phyloP scores from a whole-genome alignment of 2,797 vertebrate genomes.

The Crenuchus spilurus region DNA sequence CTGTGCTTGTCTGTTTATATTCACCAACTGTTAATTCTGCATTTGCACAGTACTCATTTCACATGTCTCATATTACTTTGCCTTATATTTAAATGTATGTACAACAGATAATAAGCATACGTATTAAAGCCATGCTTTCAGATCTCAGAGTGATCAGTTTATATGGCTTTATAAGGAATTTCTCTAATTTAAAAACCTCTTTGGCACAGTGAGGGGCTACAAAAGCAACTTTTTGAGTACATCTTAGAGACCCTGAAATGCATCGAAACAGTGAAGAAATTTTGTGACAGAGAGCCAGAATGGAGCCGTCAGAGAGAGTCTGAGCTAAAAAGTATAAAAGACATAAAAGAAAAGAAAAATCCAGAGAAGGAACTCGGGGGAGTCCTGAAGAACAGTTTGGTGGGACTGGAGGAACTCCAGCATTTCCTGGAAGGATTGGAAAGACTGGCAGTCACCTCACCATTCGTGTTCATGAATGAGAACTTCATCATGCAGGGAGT shows the following conservation, averaged over 20 bases:
- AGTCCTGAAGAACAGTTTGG: slow-evolving; percentile 60
- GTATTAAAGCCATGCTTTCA: no score
- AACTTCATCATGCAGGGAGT: slow-evolving; percentile 47
- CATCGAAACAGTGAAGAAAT: slow-evolving; percentile 58
- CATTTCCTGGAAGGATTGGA: slow-evolving; percentile 71
- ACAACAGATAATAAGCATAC: no score
- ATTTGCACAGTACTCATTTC: no score
- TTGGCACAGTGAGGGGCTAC: slow-evolving; percentile 51
- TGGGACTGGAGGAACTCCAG: slow-evolving; percentile 65
- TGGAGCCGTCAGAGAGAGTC: slow-evolving; percentile 62
- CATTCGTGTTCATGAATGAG: slow-evolving; percentile 58
- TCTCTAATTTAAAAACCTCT: no score
- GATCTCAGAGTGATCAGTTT: no score
- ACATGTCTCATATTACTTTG: no score
- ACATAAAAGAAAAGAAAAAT: slow-evolving; percentile 62
- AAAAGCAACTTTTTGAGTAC: slow-evolving; percentile 39
- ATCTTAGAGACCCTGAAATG: not conserved
- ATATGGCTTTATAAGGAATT: no score
- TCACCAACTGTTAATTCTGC: no score
- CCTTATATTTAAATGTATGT: no score
- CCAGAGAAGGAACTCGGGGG: slow-evolving; percentile 67
- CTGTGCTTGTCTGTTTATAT: no score
- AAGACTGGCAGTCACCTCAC: slow-evolving; percentile 71
- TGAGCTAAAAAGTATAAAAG: slow-evolving; percentile 58
- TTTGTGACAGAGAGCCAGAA: slow-evolving; percentile 49